phyloP scores from a whole-genome alignment of 2,113 vertebrate species.

The Crotophaga sulcirostris region DNA sequence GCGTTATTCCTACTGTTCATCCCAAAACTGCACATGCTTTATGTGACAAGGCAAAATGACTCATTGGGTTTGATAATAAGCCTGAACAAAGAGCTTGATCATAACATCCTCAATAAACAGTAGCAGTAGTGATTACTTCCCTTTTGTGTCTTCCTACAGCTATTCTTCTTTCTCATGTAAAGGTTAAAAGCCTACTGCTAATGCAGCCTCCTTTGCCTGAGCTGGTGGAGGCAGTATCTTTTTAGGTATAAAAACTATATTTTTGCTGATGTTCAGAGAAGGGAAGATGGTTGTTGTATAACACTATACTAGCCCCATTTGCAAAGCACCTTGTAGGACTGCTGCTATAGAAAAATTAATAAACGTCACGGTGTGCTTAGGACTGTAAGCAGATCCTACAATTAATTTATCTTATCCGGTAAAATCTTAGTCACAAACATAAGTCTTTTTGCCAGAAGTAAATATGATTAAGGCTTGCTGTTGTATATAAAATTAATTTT shows the following conservation, averaged over 20 bases:
- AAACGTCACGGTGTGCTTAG: neutral
- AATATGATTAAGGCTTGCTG: constrained; percentile 18
- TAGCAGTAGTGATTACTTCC: neutral
- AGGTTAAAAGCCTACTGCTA: neutral
- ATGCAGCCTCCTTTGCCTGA: neutral
- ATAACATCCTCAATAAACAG: neutral
- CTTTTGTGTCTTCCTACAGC: neutral
- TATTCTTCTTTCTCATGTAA: neutral
- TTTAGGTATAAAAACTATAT: neutral
- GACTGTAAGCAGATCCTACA: neutral
- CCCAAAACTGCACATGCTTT: neutral
- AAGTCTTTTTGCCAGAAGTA: neutral
- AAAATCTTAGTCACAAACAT: constrained; percentile 34
- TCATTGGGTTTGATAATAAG: neutral
- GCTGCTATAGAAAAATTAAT: neutral
- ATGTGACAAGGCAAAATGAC: neutral
- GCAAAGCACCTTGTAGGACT: neutral
- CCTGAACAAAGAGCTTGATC: neutral
- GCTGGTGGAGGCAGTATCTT: neutral
- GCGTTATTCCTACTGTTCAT: neutral
- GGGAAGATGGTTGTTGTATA: neutral
- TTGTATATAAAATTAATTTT: neutral
- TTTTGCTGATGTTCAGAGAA: neutral
- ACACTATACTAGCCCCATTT: neutral
- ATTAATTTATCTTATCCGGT: constrained; percentile 19